Evolutionary conservation across 2,113 vertebrate species (phyloP).

Genomic region (Colaptes auratus): DNA sequence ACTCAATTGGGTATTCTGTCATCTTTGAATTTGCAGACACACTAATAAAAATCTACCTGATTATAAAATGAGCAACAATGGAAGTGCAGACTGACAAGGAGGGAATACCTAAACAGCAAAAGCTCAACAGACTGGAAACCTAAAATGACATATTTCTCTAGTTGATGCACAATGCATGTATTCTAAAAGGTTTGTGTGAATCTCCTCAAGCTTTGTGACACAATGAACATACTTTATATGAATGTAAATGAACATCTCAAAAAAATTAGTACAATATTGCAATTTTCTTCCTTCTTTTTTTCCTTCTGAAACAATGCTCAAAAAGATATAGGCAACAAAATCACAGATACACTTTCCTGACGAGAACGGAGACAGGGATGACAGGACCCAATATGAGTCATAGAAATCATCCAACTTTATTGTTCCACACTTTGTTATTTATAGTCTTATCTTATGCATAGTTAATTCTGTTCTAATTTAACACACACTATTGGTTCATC

Average conservation of each 20-base stretch:
- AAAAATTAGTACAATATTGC: not conserved
- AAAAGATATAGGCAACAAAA: not conserved
- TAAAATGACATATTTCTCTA: not conserved
- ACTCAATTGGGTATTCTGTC: not conserved
- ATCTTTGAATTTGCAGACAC: not conserved
- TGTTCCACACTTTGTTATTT: too few relatives aligned
- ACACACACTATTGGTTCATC: too few relatives aligned
- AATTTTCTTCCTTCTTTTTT: not conserved
- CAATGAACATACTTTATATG: not conserved
- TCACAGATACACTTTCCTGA: not conserved
- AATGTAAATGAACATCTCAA: not conserved
- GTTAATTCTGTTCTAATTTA: too few relatives aligned
- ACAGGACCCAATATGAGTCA: too few relatives aligned
- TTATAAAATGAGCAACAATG: not conserved
- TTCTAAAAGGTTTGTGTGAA: not conserved
- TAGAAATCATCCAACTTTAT: too few relatives aligned
- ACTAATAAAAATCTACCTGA: not conserved
- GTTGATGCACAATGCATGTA: not conserved
- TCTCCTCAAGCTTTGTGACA: not conserved
- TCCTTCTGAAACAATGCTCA: not conserved
- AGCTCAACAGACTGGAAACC: not conserved
- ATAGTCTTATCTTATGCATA: too few relatives aligned
- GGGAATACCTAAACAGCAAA: not conserved
- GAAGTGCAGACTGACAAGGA: not conserved
- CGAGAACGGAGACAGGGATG: too few relatives aligned